A percentile compares a stretch with the other conserved stretches of the same genome.
Conservation (phyloP, 2,797 vertebrate species). For the Aratinga solstitialis region DNA sequence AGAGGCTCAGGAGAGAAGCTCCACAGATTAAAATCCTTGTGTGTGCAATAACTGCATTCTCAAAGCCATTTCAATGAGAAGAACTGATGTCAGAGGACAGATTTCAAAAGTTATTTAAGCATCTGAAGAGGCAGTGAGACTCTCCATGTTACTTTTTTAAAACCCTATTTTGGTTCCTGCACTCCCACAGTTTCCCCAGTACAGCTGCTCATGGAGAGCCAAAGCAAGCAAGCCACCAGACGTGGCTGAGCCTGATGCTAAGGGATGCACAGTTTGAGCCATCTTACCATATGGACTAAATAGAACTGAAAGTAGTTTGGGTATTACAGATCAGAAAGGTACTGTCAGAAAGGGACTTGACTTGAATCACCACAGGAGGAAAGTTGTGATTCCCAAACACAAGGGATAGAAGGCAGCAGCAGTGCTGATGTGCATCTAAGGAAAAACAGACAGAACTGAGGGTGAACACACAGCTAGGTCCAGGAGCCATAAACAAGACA, state of each 20-base stretch:
- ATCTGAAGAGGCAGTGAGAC: background rate
- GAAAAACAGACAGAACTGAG: background rate
- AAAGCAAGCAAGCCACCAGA: background rate
- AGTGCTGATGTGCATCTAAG: background rate
- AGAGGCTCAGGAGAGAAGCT: background rate
- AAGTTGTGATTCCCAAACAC: background rate
- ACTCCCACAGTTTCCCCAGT: background rate
- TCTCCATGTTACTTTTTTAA: background rate
- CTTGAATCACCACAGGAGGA: background rate
- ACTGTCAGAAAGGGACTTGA: background rate
- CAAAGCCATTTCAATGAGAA: background rate
- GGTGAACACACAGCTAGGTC: background rate
- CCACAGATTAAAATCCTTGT: background rate
- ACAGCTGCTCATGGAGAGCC: background rate
- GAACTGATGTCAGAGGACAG: background rate
- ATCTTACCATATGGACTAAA: background rate
- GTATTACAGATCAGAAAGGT: background rate
- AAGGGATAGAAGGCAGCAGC: background rate
- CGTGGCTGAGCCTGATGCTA: background rate
- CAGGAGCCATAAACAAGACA: background rate
- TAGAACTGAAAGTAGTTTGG: background rate
- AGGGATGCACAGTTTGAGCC: background rate
- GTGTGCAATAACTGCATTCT: background rate
- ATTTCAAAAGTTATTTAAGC: background rate
- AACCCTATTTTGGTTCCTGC: background rate